Percentiles rank a stretch among this genome's conserved stretches.
Evolutionary conservation across 2,113 vertebrate species (phyloP).

Genomic region (Zosterops lateralis): DNA sequence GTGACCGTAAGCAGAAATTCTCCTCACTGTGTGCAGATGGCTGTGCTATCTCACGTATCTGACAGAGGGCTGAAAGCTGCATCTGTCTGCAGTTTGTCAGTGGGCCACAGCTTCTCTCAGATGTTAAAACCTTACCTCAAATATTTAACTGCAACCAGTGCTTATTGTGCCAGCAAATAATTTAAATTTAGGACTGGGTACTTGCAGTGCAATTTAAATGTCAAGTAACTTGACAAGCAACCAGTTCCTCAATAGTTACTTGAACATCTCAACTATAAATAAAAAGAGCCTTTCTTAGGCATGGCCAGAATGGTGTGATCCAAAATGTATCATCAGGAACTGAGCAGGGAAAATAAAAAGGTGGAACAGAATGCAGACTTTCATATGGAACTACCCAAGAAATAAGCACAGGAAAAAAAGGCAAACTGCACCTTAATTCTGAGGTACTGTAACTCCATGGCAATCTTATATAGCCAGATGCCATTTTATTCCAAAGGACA

Average conservation of each 20-base stretch:
- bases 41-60: not conserved
- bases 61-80: slow-evolving; percentile 15
- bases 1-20: not conserved
- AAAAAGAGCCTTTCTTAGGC: not conserved
- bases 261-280: not conserved
- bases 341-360: not conserved
- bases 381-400: not conserved
- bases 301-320: not conserved
- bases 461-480: not conserved
- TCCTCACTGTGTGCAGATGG: not conserved
- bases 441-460: not conserved
- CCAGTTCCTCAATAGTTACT: not conserved
- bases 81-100: slow-evolving; percentile 38
- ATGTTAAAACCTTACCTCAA: not conserved
- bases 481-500: not conserved
- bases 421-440: not conserved
- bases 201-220: not conserved
- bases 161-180: slow-evolving; percentile 13
- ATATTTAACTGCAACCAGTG: not conserved
- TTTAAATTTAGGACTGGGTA: not conserved
- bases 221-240: not conserved
- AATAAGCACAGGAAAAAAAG: not conserved
- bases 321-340: not conserved
- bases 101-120: not conserved
- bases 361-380: not conserved